Conservation (phyloP, 2,888 invertebrate species). For the Bruchidius siliquastri region DNA sequence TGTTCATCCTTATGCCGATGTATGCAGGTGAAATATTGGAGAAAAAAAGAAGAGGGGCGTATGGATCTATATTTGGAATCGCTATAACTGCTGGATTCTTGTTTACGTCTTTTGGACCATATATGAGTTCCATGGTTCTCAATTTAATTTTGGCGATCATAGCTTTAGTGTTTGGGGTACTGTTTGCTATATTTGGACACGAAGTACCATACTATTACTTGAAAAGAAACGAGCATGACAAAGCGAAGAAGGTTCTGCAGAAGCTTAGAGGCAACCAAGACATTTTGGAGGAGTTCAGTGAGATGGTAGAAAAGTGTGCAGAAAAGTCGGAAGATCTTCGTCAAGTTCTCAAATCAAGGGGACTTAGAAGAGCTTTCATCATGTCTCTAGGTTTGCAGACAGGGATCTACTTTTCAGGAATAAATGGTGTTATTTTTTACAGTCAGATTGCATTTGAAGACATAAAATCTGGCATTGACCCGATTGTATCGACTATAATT, state of each 20-base stretch:
- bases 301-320: slow-evolving; percentile 6
- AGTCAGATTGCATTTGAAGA: slow-evolving; percentile 65
- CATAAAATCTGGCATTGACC: slow-evolving; percentile 55
- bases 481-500: slow-evolving; percentile 67
- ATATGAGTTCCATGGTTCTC: slow-evolving; percentile 59
- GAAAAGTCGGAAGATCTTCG: slow-evolving; percentile 10
- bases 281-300: slow-evolving; percentile 8
- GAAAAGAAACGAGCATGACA: slow-evolving; percentile 53
- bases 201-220: slow-evolving; percentile 75
- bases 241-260: slow-evolving; percentile 61
- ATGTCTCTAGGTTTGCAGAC: slow-evolving; percentile 67
- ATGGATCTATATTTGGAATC: slow-evolving; percentile 75
- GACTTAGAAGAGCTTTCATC: slow-evolving; percentile 71
- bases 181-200: slow-evolving; percentile 70
- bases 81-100: slow-evolving; percentile 66
- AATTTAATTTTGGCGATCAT: slow-evolving; percentile 55
- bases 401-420: slow-evolving; percentile 80
- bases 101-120: slow-evolving; percentile 66
- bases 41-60: slow-evolving; percentile 70
- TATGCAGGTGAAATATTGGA: slow-evolving; percentile 84
- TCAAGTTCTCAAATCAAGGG: slow-evolving; percentile 52
- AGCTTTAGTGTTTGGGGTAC: slow-evolving; percentile 44
- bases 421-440: slow-evolving; percentile 76
- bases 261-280: slow-evolving; percentile 57
- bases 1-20: slow-evolving; percentile 73